Conservation (phyloP, 1,140 invertebrate species). For the Semibalanus balanoides region DNA sequence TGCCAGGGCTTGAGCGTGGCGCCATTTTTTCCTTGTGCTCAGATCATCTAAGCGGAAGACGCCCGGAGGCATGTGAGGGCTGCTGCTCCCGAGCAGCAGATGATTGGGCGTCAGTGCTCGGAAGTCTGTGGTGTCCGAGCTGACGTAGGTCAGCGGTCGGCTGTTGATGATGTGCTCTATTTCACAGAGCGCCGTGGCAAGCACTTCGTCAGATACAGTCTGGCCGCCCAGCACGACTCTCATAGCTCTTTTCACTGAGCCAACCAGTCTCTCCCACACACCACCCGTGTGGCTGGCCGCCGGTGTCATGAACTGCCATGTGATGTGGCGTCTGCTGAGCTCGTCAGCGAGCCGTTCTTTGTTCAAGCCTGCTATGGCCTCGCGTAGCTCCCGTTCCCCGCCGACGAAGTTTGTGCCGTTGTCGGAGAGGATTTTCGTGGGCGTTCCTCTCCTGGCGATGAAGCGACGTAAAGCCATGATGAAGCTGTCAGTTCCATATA, state of each 20-base stretch:
- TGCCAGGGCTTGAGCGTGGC: too few relatives aligned
- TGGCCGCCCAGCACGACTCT: too few relatives aligned
- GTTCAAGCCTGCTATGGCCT: slow-evolving; percentile 18
- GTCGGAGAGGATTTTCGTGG: slow-evolving; percentile 20
- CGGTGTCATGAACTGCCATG: slow-evolving; percentile 20
- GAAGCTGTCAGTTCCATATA: slow-evolving; percentile 23
- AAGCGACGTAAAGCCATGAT: slow-evolving; percentile 24
- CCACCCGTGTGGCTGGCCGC: slow-evolving; percentile 19
- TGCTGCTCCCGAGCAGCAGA: too few relatives aligned
- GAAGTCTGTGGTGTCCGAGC: too few relatives aligned
- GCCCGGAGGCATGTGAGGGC: too few relatives aligned
- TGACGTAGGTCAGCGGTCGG: too few relatives aligned
- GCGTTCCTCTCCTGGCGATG: slow-evolving; percentile 21
- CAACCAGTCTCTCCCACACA: slow-evolving; percentile 20
- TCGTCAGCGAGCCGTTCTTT: not conserved
- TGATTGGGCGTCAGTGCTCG: too few relatives aligned
- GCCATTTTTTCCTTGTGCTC: too few relatives aligned
- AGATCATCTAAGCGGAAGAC: too few relatives aligned
- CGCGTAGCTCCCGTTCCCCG: slow-evolving; percentile 19
- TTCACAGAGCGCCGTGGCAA: too few relatives aligned
- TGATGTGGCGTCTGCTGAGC: slow-evolving; percentile 15
- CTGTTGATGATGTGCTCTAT: too few relatives aligned
- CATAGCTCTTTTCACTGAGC: slow-evolving; percentile 12
- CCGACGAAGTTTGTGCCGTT: slow-evolving; percentile 27
- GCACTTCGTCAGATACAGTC: too few relatives aligned